Conservation (phyloP, 2,888 invertebrate species). For the Petrophora chlorosata region DNA sequence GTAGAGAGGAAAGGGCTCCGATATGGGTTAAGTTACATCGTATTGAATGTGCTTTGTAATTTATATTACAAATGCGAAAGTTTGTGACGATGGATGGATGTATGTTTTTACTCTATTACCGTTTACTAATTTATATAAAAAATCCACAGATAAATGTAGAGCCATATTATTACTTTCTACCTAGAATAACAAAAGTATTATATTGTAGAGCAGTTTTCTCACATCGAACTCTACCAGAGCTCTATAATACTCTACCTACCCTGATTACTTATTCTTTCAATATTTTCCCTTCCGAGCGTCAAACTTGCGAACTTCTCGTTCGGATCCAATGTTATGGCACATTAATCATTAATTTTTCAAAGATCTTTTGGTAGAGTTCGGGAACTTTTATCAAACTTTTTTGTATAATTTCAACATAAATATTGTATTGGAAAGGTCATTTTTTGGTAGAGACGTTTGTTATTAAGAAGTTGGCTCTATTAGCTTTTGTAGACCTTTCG, state of each 20-base stretch:
- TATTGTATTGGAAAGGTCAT: slow-evolving; percentile 27
- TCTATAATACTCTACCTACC: neutral
- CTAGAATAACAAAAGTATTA: too few relatives aligned
- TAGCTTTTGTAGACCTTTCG: slow-evolving; percentile 11
- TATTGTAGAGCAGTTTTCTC: neutral
- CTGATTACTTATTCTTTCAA: slow-evolving; percentile 16
- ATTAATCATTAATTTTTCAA: slow-evolving; percentile 48
- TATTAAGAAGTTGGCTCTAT: slow-evolving; percentile 11
- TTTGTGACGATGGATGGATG: too few relatives aligned
- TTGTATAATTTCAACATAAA: slow-evolving; percentile 36
- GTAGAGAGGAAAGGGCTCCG: too few relatives aligned
- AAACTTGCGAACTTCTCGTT: slow-evolving; percentile 10
- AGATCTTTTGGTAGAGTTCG: slow-evolving; percentile 17
- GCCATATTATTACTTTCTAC: too few relatives aligned
- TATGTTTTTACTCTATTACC: too few relatives aligned
- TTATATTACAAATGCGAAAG: too few relatives aligned
- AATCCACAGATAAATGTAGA: too few relatives aligned
- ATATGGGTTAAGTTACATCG: too few relatives aligned
- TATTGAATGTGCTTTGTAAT: too few relatives aligned
- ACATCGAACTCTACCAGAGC: neutral
- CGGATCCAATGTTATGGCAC: slow-evolving; percentile 38
- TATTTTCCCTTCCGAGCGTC: slow-evolving; percentile 12
- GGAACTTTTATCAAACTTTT: slow-evolving; percentile 7
- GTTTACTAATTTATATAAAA: too few relatives aligned
- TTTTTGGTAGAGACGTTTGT: slow-evolving; percentile 9